Percentiles rank a stretch among this genome's conserved stretches.
These are phyloP conservation scores for Sinhomidia bicolor DNA, from an alignment of 2,888 invertebrate genomes.

Conservation along the genomic window DNA sequence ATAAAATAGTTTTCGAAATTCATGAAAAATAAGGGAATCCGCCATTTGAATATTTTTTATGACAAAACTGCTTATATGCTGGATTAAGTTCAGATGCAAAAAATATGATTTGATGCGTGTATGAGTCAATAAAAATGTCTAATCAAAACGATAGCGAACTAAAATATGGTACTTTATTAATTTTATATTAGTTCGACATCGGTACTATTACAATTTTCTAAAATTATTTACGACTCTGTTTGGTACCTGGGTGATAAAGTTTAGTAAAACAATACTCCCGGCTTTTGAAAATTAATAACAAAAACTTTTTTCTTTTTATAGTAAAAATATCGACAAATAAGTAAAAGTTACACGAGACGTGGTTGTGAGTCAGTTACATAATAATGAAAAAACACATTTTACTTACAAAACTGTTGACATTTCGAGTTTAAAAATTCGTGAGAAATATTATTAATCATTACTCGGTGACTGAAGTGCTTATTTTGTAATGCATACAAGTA, in stretches of 20 bases:
- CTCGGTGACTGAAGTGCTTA: conserved; percentile 37
- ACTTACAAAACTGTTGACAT: neutral
- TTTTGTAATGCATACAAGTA: conserved; percentile 25
- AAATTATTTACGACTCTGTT: conserved; percentile 37
- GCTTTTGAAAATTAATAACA: neutral
- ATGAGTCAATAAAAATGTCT: neutral
- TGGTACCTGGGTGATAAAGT: conserved; percentile 42
- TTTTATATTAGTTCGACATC: conserved; percentile 30
- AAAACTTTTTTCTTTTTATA: neutral
- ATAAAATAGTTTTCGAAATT: too few species aligned
- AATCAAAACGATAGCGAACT: neutral
- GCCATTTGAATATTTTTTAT: too few species aligned
- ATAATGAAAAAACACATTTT: neutral
- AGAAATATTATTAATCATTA: conserved; percentile 47
- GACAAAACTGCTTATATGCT: too few species aligned
- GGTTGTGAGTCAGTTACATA: conserved; percentile 44
- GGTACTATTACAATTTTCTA: conserved; percentile 8
- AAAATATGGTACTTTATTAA: conserved; percentile 22
- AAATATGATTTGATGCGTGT: neutral
- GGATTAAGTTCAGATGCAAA: too few species aligned
- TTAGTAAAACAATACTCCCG: conserved; percentile 39
- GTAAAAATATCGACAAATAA: conserved; percentile 24
- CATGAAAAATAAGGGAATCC: too few species aligned
- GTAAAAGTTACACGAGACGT: conserved; percentile 7
- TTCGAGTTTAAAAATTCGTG: conserved; percentile 45